Evolutionary conservation across 1,140 invertebrate genomes (phyloP).

Genomic region (Berghia stephanieae): DNA sequence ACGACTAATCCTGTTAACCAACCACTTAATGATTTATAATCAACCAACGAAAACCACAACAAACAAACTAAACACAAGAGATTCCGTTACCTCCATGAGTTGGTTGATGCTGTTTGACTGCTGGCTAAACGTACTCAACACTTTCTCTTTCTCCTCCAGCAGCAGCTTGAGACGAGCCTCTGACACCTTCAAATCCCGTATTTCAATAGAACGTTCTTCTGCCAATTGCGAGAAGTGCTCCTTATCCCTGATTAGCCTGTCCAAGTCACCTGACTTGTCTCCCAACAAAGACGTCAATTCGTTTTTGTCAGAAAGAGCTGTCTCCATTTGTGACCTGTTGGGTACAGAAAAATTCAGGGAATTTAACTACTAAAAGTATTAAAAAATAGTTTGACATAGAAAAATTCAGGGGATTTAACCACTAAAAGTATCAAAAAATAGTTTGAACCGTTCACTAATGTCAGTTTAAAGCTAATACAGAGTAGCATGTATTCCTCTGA

Average conservation of each 20-base stretch:
- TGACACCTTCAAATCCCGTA: slow-evolving; percentile 40
- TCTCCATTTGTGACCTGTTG: slow-evolving; percentile 28
- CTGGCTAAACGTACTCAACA: slow-evolving; percentile 49
- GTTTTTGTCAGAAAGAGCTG: slow-evolving; percentile 37
- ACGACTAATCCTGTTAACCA: too few species aligned
- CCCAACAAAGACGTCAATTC: slow-evolving; percentile 44
- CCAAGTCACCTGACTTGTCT: slow-evolving; percentile 45
- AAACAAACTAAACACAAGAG: background rate
- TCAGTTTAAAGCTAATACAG: background rate
- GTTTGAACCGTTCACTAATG: background rate
- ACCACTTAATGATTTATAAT: too few species aligned
- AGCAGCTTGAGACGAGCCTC: slow-evolving; percentile 53
- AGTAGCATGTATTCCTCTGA: too few species aligned
- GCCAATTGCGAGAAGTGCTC: slow-evolving; percentile 51
- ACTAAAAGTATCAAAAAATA: background rate
- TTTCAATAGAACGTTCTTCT: slow-evolving; percentile 54
- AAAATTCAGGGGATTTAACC: background rate
- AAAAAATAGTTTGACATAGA: background rate
- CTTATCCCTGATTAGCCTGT: slow-evolving; percentile 51
- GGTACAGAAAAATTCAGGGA: background rate
- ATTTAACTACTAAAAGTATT: background rate
- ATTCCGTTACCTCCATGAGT: slow-evolving; percentile 45
- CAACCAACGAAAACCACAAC: background rate
- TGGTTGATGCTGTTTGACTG: slow-evolving; percentile 52
- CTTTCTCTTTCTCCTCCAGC: slow-evolving; percentile 60